Base-by-base conservation (phyloP, 2,113 vertebrate species). In the Muscicapa adusta region DNA sequence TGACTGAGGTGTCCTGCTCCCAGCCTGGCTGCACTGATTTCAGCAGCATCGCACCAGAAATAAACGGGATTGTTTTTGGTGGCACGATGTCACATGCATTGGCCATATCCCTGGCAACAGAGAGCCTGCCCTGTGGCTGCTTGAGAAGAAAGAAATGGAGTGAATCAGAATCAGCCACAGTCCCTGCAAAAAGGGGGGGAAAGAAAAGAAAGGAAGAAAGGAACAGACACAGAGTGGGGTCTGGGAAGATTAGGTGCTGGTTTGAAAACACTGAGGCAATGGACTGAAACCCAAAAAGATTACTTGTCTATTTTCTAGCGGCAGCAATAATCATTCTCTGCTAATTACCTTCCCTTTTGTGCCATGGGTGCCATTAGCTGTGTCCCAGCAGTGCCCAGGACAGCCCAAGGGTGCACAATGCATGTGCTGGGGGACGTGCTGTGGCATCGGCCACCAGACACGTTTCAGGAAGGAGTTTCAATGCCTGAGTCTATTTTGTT, bases 61-160 rank as follows among this genome's bases (percentile, higher is more conserved):
- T 38, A 31, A 93, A 77, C 9, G 34, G 42, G 70, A 96, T 96
- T 93, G 94, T 91, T 91, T 89, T 45, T 12, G 1, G 74, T 87
- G 84, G 70, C 93, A 82, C 8, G 1, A 58, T 94, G 94, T 94
- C 54, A 14, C 96, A 92, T 94, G 84, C 95, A 95, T 73, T 76
- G 45, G 23, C 81, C 36, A 94, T 95, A 95, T 91, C 95, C 96
- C 65, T 92, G 94, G 95, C 91, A 97, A 95, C 94, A 94, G 93
- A 6, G 4, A 88, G 94, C 47, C 77, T 93, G 93, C 81, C 91
- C 87, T 82, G 33, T 25, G 62, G 84, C 93, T 73, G 56, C 38
- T 66, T 14, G 26, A 42, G 89, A 85, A 81, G 80, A 91, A 92
- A 91, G 89, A 91, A 91, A 66, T 40, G 3, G 48, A 92, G 50